A percentile compares a stretch with the other conserved stretches of the same genome.
Evolutionary conservation across 1,140 invertebrate genomes (phyloP).

Genomic region (Habropoda laboriosa): DNA sequence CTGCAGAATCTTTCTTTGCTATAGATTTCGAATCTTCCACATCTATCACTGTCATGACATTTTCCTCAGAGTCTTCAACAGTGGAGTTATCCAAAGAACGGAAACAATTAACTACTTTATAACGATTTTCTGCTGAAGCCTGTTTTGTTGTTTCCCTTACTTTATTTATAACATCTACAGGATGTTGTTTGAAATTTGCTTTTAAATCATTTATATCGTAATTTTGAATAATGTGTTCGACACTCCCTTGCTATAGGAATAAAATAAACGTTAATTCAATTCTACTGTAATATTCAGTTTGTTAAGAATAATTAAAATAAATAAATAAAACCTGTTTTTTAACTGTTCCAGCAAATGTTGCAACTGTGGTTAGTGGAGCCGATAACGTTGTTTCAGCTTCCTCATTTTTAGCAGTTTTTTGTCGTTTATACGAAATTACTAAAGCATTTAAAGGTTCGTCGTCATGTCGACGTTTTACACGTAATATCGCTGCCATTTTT

Average conservation of each 20-base stretch:
- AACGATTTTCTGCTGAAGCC: conserved; percentile 68
- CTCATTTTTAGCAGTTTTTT: conserved; percentile 73
- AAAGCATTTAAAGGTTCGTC: conserved; percentile 83
- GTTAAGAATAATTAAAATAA: neutral
- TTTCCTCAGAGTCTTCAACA: conserved; percentile 45
- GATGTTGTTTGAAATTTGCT: conserved; percentile 75
- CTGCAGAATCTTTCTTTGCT: conserved; percentile 17
- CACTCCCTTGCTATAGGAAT: conserved; percentile 75
- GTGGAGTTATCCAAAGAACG: conserved; percentile 65
- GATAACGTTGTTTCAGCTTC: conserved; percentile 40
- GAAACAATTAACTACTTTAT: conserved; percentile 73
- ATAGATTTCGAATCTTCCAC: conserved; percentile 70
- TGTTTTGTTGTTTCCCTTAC: conserved; percentile 57
- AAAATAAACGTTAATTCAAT: neutral
- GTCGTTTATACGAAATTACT: conserved; percentile 82
- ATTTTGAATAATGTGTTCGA: conserved; percentile 74
- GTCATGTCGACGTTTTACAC: conserved; percentile 83
- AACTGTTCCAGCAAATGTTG: conserved; percentile 84
- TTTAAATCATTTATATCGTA: conserved; percentile 71
- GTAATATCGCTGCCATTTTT: conserved; percentile 83
- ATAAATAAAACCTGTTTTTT: conserved; percentile 77
- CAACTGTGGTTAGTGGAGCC: conserved; percentile 76
- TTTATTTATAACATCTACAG: conserved; percentile 75
- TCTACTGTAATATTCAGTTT: conserved; percentile 12
- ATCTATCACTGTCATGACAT: conserved; percentile 74